Evolutionary conservation across 2,797 vertebrate genomes (phyloP).

Genomic region (Scolopax bukidnonensis): DNA sequence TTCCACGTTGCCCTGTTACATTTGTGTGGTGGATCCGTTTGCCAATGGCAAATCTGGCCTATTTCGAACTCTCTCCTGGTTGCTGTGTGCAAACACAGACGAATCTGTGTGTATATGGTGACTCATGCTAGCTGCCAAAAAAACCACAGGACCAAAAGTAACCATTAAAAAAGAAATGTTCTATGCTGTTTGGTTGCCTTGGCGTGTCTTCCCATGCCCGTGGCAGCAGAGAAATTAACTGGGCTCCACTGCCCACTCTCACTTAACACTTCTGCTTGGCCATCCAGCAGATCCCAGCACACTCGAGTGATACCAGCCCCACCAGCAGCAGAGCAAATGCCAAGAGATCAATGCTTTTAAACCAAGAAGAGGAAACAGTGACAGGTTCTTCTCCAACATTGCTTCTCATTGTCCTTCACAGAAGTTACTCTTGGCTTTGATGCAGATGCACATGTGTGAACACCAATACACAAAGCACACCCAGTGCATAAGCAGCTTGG

Average conservation of each 20-base stretch:
- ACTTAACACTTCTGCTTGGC: neutral
- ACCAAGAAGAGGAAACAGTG: neutral
- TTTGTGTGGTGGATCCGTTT: neutral
- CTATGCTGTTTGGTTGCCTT: neutral
- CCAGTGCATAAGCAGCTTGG: neutral
- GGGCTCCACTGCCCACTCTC: neutral
- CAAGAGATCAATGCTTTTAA: neutral
- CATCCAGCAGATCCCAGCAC: neutral
- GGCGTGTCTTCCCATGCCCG: neutral
- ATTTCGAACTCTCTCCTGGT: neutral
- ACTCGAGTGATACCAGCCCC: fast-evolving
- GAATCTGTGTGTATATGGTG: too few relatives aligned
- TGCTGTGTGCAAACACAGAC: neutral
- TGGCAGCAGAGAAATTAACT: neutral
- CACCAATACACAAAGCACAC: neutral
- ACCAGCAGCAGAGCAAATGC: neutral
- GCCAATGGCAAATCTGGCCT: neutral
- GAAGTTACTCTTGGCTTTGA: neutral
- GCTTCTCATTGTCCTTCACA: neutral
- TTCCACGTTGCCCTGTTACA: neutral
- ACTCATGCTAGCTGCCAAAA: neutral
- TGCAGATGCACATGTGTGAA: neutral
- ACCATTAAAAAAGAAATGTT: neutral
- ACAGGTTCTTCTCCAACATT: neutral
- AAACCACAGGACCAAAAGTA: neutral